Evolutionary conservation across 1,140 invertebrate genomes (phyloP), one percentile per base, ranked within the genome.

Genomic region (Lerema accius): DNA sequence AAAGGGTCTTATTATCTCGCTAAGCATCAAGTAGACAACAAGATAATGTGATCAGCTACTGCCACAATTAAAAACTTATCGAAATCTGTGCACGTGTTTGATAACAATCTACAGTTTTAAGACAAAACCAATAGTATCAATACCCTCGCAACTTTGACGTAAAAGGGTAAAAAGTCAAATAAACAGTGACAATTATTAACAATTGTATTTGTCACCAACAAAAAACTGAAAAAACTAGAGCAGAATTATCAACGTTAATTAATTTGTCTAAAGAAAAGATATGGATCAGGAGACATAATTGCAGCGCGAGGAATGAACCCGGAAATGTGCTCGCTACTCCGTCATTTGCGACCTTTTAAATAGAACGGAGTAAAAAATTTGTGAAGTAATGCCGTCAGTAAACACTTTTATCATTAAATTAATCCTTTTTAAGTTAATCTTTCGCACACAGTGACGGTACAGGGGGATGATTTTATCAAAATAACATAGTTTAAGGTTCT

Each of bases 191-290:
- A 32, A 32, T 32, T 4, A 32, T 32, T 9, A n/a, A 32, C 9
- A 4, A 32, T 32, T 32, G 28, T 32, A 9, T 4, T 32, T 32
- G 28, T 32, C 28, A 32, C 28, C 28, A 9, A 7, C 28, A 32
- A 32, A 32, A 32, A 32, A 32, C 1, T 1, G 1, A 32, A 32
- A 9, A 32, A 32, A 32, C 28, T 4, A 9, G 2, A 3, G 19
- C 19, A 23, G 19, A 23, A 23, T 32, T 32, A 7, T 32, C 28
- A 9, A 32, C 28, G 9, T 32, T 32, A 32, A 32, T 32, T 32
- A 32, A 32, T 32, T 32, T 32, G 28, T 32, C 28, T 32, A 32
- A 32, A 32, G 28, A 32, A 32, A 32, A 32, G 28, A 32, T 32
- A 32, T 32, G 28, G 7, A 32, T 32, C 28, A 32, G 28, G 28